Base-by-base conservation (phyloP, 1,140 invertebrate genomes). In the Rhopalosiphum padi region DNA sequence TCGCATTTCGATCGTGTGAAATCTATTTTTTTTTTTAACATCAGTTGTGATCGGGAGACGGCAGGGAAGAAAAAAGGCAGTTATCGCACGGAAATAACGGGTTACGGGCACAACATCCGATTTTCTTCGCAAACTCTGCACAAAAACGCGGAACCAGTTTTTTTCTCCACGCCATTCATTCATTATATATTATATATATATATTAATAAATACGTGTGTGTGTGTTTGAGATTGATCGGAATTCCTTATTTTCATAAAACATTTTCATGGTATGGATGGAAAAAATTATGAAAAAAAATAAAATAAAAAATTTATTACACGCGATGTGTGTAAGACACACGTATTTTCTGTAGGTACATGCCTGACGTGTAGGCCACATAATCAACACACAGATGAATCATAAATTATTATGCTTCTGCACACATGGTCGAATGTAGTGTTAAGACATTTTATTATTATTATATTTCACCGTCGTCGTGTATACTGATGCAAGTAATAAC, bases 31-130 rank as follows among this genome's bases (percentile, higher is more conserved):
- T 92, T 92, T 91, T 91, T 68, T 48, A 37, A 30, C 23, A 7
- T 9, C 5, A 3, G 23, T 82, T 46, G 68, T 48, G 77, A 82
- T n/a, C 90, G 68, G 21, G 48, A 82, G 46, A n/a, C 46, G 46
- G 91, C 5, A 30, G 8, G 68, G 23, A 85, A 53, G 37, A 51
- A 85, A 83, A 91, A 85, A 85, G 30, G 46, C 37, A 92, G 77
- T 55, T 89, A 92, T 46, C 23, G 43, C 9, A 83, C 35, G 41
- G 48, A 93, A 53, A 51, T 93, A 93, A 93, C 91, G 91, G 91
- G 91, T 93, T 55, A 86, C 91, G 68, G 35, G 91, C 91, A 92
- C 91, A 92, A 92, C 91, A 92, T 92, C 91, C 91, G 91, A 93
- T 93, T 93, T 93, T 93, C 91, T 86, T 93, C 77, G 91, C 91